phyloP scores from a whole-genome alignment of 2,797 vertebrate genomes.

The Micromesistius poutassou region DNA sequence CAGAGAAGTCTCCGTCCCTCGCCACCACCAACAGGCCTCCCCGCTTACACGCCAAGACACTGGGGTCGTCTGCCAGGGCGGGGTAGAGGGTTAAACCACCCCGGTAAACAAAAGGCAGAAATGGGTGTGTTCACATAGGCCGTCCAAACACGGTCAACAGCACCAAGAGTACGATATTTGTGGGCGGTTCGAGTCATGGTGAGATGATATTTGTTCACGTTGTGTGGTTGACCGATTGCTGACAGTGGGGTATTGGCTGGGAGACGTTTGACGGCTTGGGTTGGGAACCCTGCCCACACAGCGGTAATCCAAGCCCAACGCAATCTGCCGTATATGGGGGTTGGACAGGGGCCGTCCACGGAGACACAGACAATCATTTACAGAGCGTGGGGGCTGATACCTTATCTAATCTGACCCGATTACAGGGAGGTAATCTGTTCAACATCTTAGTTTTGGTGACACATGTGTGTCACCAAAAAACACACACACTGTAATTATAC shows the following conservation, averaged over 20 bases:
- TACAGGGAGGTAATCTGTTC: background rate
- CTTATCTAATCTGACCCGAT: background rate
- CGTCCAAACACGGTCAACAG: too few relatives aligned
- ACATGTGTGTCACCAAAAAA: background rate
- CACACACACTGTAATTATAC: background rate
- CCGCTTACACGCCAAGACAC: constrained; percentile 77
- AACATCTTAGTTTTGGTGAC: background rate
- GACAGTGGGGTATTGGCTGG: too few relatives aligned
- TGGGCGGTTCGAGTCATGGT: too few relatives aligned
- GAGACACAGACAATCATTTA: background rate
- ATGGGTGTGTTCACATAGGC: too few relatives aligned
- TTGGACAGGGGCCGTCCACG: background rate
- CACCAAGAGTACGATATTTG: too few relatives aligned
- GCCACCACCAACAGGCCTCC: constrained; percentile 84
- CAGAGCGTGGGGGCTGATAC: background rate
- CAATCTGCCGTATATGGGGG: background rate
- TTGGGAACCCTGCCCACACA: too few relatives aligned
- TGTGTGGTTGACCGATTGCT: too few relatives aligned
- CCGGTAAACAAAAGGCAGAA: background rate
- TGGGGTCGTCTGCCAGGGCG: constrained; percentile 63
- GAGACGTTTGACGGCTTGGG: too few relatives aligned
- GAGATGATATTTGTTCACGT: too few relatives aligned
- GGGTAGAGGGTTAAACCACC: background rate
- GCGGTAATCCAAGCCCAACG: too few relatives aligned
- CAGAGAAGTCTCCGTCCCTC: constrained; percentile 58